Conservation (phyloP, 2,888 invertebrate species). For the Ethmia dodecea region DNA sequence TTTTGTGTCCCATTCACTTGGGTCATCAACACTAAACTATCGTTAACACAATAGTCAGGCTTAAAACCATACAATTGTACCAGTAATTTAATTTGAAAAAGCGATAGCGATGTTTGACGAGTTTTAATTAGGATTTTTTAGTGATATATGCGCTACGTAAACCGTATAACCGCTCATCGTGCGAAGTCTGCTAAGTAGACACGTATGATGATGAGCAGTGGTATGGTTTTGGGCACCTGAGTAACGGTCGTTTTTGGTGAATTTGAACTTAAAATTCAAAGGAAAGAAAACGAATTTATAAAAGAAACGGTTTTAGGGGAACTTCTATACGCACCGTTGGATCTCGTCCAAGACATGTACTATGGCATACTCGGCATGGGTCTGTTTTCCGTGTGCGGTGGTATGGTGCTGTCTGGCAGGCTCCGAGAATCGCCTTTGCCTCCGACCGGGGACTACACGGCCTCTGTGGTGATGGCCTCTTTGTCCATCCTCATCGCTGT, state of each 20-base stretch:
- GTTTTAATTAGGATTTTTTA: too few species aligned
- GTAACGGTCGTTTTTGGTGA: neutral
- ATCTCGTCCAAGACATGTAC: constrained; percentile 68
- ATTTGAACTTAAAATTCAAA: too few species aligned
- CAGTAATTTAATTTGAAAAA: too few species aligned
- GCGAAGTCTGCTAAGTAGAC: neutral
- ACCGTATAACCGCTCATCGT: neutral
- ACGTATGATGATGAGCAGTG: too few species aligned
- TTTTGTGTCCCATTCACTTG: too few species aligned
- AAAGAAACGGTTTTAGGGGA: constrained; percentile 55
- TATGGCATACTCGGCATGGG: constrained; percentile 54
- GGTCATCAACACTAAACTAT: too few species aligned
- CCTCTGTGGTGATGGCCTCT: constrained; percentile 41
- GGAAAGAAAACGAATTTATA: constrained; percentile 6
- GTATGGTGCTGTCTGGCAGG: constrained; percentile 44
- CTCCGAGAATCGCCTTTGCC: constrained; percentile 33
- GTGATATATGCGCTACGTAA: too few species aligned
- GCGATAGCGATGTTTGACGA: too few species aligned
- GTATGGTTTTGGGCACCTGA: too few species aligned
- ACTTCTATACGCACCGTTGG: constrained; percentile 61
- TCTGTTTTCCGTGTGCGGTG: constrained; percentile 52
- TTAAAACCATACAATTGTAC: too few species aligned
- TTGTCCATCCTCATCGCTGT: constrained; percentile 46
- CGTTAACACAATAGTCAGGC: too few species aligned
- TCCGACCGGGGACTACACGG: constrained; percentile 47